These are phyloP conservation scores for Acrocephalus arundinaceus DNA, from an alignment of 2,113 vertebrate genomes.

Conservation along the genomic window DNA sequence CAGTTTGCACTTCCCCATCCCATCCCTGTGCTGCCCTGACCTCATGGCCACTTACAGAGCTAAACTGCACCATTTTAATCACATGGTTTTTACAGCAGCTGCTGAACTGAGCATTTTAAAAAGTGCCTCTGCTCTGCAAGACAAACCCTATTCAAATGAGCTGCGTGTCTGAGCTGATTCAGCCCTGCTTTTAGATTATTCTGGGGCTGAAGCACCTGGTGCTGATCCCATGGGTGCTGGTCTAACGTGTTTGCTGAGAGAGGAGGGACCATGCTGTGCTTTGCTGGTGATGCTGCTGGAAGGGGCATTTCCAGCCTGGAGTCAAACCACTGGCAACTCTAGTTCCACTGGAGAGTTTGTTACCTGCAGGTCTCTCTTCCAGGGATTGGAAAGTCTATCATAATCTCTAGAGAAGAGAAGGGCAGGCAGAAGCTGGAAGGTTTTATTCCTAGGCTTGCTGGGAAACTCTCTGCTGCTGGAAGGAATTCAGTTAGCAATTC, in stretches of 20 bases:
- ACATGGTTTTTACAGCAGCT: neutral
- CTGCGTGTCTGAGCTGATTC: conserved; percentile 19
- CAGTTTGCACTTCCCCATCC: neutral
- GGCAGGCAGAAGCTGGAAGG: neutral
- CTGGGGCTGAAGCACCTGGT: neutral
- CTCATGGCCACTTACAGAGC: neutral
- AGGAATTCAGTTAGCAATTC: neutral
- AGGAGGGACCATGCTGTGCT: neutral
- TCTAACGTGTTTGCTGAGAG: neutral
- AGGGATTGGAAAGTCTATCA: neutral
- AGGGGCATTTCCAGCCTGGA: neutral
- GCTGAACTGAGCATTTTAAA: neutral
- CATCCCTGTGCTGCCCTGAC: neutral
- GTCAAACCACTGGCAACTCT: neutral
- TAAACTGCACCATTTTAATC: neutral
- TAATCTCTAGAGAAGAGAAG: neutral
- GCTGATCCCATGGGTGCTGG: neutral
- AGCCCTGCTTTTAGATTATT: neutral
- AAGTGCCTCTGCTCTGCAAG: conserved; percentile 8
- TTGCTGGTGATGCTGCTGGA: neutral
- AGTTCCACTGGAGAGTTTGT: neutral
- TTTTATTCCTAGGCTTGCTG: neutral
- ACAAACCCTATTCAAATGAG: conserved; percentile 28
- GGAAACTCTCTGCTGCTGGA: neutral
- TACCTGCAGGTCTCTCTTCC: neutral